Conservation (phyloP, 2,888 invertebrate species). For the Eupelmus urozonus region DNA sequence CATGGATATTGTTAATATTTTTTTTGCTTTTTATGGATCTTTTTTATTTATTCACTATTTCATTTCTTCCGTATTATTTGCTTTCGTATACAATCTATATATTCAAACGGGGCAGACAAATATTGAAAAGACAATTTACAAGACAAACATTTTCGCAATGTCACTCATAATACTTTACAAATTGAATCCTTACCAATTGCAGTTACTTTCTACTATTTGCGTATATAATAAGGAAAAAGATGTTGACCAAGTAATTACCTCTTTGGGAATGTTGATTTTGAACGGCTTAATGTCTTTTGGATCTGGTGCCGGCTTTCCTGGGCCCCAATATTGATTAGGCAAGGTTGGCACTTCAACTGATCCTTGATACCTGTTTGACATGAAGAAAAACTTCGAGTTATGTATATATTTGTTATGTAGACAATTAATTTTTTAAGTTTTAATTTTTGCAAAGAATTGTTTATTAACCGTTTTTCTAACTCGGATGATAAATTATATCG, state of each 20-base stretch:
- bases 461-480: background rate
- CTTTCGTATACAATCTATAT: no score
- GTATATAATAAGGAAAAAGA: no score
- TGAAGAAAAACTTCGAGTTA: constrained; percentile 19
- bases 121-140: background rate
- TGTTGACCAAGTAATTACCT: no score
- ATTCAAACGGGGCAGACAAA: no score
- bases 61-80: no score
- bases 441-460: background rate
- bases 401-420: background rate
- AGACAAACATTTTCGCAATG: background rate
- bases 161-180: no score
- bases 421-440: background rate
- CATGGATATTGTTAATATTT: no score
- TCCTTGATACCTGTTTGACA: constrained; percentile 41
- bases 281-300: constrained; percentile 81
- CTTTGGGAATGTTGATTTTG: constrained; percentile 81
- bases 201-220: no score
- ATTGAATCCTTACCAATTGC: no score
- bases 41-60: background rate
- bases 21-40: background rate
- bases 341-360: constrained; percentile 62
- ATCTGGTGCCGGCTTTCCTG: constrained; percentile 72
- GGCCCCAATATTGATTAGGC: constrained; percentile 82
- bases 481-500: background rate